Evolutionary conservation across 2,888 invertebrate species (phyloP).

Genomic region (Oscheius sp.): DNA sequence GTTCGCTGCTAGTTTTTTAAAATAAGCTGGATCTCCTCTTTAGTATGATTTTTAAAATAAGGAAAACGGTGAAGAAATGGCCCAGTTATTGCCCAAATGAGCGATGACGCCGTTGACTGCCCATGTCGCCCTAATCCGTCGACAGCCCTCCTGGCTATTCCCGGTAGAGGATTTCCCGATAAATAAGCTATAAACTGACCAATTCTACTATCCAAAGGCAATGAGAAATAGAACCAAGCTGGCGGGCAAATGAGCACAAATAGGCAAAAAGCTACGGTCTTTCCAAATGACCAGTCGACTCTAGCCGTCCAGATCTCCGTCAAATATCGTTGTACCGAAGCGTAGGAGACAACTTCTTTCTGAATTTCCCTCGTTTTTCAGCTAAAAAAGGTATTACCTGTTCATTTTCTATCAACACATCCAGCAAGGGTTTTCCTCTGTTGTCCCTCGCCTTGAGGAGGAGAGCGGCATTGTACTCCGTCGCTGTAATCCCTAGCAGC

Average conservation of each 20-base stretch:
- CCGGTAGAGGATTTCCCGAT: too few species aligned
- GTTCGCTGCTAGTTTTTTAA: too few species aligned
- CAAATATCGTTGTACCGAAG: conserved; percentile 76
- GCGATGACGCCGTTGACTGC: too few species aligned
- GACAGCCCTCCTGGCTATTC: too few species aligned
- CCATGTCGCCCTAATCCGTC: too few species aligned
- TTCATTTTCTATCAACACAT: conserved; percentile 90
- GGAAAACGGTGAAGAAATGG: too few species aligned
- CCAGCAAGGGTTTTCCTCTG: conserved; percentile 85
- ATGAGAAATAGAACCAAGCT: conserved; percentile 78
- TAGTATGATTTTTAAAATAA: too few species aligned
- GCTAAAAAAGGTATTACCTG: conserved; percentile 78
- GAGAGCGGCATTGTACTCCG: conserved; percentile 85
- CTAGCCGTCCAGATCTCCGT: conserved; percentile 96
- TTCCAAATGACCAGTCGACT: conserved; percentile 92
- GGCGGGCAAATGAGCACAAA: conserved; percentile 93
- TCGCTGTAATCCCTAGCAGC: conserved; percentile 79
- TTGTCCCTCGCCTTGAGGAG: conserved; percentile 94
- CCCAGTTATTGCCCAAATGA: too few species aligned
- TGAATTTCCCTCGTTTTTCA: conserved; percentile 34
- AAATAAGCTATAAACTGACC: too few species aligned
- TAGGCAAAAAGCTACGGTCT: conserved; percentile 91
- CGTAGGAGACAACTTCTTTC: conserved; percentile 73
- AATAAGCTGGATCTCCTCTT: too few species aligned
- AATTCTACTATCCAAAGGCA: conserved; percentile 70